Evolutionary conservation across 2,113 vertebrate genomes (phyloP).

Genomic region (Aix galericulata): DNA sequence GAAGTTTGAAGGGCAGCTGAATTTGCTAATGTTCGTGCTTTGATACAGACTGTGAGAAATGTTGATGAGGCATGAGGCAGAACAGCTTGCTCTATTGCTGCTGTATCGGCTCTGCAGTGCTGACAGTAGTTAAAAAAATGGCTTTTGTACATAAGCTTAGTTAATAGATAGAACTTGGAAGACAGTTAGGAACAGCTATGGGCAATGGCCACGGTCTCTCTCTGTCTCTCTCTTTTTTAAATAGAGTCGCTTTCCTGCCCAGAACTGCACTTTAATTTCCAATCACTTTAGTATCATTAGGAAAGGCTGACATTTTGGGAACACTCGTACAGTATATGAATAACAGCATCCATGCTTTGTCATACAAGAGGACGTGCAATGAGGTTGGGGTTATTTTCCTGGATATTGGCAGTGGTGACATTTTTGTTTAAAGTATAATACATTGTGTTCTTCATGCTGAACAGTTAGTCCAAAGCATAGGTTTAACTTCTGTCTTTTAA

Average conservation of each 20-base stretch:
- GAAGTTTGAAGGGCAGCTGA: conserved; percentile 70
- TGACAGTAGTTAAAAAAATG: conserved; percentile 72
- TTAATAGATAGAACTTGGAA: conserved; percentile 76
- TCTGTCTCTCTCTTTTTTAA: conserved; percentile 26
- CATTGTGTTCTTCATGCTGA: not conserved
- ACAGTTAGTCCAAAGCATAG: not conserved
- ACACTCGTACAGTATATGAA: not conserved
- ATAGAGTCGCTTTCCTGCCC: conserved; percentile 21
- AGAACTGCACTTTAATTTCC: conserved; percentile 27
- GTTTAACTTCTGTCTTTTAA: not conserved
- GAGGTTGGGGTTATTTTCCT: not conserved
- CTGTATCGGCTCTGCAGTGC: conserved; percentile 74
- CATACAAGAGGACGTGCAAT: not conserved
- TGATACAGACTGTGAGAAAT: conserved; percentile 72
- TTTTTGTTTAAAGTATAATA: not conserved
- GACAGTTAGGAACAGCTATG: conserved; percentile 53
- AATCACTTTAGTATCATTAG: conserved; percentile 3
- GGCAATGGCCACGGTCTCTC: conserved; percentile 26
- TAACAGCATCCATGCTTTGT: not conserved
- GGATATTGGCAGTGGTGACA: not conserved
- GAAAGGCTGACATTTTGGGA: conserved; percentile 34
- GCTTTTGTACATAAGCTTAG: conserved; percentile 69
- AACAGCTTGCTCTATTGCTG: conserved; percentile 80
- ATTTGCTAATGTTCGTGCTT: conserved; percentile 73
- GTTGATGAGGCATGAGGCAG: conserved; percentile 81